These are phyloP conservation scores for Diploptera punctata DNA, from an alignment of 2,888 invertebrate species.

Conservation along the genomic window DNA sequence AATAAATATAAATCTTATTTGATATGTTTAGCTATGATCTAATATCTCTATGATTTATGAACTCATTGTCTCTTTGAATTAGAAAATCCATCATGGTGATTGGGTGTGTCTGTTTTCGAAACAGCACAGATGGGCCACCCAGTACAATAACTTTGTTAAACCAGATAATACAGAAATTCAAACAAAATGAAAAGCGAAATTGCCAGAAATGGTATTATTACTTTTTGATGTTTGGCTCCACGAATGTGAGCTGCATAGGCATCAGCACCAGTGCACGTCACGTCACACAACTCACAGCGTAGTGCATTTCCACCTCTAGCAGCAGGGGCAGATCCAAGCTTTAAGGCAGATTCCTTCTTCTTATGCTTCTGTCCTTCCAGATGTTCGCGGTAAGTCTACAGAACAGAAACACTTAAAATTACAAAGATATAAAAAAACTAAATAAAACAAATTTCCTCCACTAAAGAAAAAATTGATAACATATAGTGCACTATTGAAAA, in stretches of 20 bases:
- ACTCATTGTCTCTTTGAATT: no score
- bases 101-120: no score
- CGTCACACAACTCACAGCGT: slow-evolving; percentile 97
- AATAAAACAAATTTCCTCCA: no score
- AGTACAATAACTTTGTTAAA: no score
- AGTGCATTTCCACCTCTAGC: slow-evolving; percentile 70
- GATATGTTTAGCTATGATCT: no score
- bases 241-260: slow-evolving; percentile 98
- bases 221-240: slow-evolving; percentile 98
- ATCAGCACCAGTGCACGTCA: slow-evolving; percentile 98
- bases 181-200: not conserved
- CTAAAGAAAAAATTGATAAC: no score
- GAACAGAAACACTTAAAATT: not conserved
- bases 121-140: no score
- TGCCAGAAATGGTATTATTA: slow-evolving; percentile 53
- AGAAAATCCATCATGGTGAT: no score
- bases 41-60: no score
- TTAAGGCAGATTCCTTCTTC: slow-evolving; percentile 92
- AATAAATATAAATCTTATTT: no score
- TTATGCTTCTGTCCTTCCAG: slow-evolving; percentile 99
- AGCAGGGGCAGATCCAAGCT: slow-evolving; percentile 70
- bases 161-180: not conserved
- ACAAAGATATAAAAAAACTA: no score
- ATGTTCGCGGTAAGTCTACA: slow-evolving; percentile 90
- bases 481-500: no score